Base-by-base conservation (phyloP, 2,888 invertebrate genomes). In the Lasius fuliginosus region DNA sequence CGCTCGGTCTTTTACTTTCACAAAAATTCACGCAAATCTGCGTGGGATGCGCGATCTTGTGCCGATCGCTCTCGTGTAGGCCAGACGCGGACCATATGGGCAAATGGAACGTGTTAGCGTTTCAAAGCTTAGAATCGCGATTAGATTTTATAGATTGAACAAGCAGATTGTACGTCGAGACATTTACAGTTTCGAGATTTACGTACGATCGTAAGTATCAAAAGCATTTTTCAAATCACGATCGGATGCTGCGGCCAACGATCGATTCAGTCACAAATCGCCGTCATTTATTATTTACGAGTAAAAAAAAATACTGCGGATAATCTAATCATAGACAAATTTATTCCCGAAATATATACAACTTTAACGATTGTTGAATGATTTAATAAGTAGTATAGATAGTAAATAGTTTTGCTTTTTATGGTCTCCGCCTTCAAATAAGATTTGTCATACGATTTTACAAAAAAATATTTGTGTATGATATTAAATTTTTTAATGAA, bases 1-100 rank as follows among this genome's bases (percentile, higher is more conserved):
- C 82, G 64, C 64, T 30, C 53, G 30, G 42, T 82, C 79, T 49
- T 81, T 85, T 87, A 84, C 87, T 88, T 87, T 87, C 87, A 87
- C 77, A 75, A 84, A 87, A 83, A 69, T 79, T 49, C 60, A 12
- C 69, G 73, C 36, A 36, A 53, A 83, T 82, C 60, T 77, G 53
- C 62, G 84, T 75, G 62, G 30, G 76, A 67, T 27, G 56, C 30
- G 53, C 56, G 36, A 9, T 15, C 56, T 53, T 33, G 71, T 33
- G 27, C 40, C 23, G 23, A 23, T 23, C 23, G 23, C 23, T 23
- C 23, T 23, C 23, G 23, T 23, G 23, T 23, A 23, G 23, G 15
- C 53, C 23, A 23, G 15, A 23, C 27, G 27, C 9, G 40, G 8
- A 30, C 68, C 12, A n/a, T 40, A 15, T 68, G n/a, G 53, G 15